These are phyloP conservation scores for Zaprionus tsacasi DNA, from an alignment of 1,140 invertebrate species.

Conservation along the genomic window DNA sequence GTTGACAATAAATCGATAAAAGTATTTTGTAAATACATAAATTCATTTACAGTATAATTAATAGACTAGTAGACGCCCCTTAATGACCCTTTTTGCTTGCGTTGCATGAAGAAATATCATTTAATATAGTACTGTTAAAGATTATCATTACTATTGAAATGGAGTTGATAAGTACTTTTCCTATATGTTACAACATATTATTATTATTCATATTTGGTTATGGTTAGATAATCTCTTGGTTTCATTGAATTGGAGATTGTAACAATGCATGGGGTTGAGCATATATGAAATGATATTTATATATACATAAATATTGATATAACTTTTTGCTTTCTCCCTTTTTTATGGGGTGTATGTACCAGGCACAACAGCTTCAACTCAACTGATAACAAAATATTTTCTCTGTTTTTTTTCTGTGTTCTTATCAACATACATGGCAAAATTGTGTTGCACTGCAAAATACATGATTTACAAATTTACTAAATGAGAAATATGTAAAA, in stretches of 20 bases:
- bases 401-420: constrained; percentile 20
- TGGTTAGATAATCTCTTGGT: neutral
- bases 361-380: constrained; percentile 33
- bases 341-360: constrained; percentile 45
- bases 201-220: neutral
- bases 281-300: neutral
- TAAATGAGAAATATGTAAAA: neutral
- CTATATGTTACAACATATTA: neutral
- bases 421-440: constrained; percentile 16
- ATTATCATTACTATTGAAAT: constrained; percentile 13
- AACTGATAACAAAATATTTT: constrained; percentile 22
- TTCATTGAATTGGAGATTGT: neutral
- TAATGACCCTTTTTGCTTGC: neutral
- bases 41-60: neutral
- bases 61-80: constrained; percentile 11
- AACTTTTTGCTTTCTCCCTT: neutral
- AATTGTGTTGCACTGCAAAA: neutral
- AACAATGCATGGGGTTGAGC: neutral
- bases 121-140: neutral
- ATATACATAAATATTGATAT: neutral
- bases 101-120: neutral
- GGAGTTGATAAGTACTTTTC: neutral
- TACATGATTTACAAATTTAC: neutral
- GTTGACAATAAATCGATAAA: constrained; percentile 26
- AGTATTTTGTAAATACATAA: constrained; percentile 1